These are phyloP conservation scores for Parasteatoda lunata DNA, from an alignment of 2,888 invertebrate species.

Conservation along the genomic window DNA sequence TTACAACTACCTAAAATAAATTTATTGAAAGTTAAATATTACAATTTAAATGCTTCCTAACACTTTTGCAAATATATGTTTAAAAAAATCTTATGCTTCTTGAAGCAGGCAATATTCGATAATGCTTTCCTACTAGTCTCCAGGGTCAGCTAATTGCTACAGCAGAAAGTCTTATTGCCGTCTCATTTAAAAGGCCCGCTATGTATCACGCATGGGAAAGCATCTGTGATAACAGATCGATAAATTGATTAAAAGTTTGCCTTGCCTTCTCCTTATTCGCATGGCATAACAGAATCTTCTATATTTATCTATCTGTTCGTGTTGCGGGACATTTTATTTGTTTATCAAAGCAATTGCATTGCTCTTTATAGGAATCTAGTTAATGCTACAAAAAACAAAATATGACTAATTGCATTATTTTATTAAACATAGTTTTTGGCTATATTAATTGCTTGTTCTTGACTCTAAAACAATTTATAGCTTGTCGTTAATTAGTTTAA, in stretches of 20 bases:
- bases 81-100: no score
- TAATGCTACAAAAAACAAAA: no score
- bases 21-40: no score
- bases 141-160: background rate
- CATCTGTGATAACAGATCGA: background rate
- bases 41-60: no score
- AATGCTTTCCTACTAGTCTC: no score
- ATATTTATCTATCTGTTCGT: background rate
- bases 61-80: no score
- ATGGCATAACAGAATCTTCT: background rate
- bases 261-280: background rate
- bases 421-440: no score
- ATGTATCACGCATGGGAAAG: background rate
- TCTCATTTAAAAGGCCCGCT: conserved; percentile 2
- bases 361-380: background rate
- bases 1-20: no score
- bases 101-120: no score
- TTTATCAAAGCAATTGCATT: background rate
- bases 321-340: conserved; percentile 1
- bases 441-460: background rate
- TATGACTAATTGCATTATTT: no score
- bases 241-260: conserved; percentile 1
- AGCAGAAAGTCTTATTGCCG: background rate
- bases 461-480: background rate
- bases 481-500: no score